A percentile compares a stretch with the other conserved stretches of the same genome.
Conservation (phyloP, 2,113 vertebrate species). For the Stegastes partitus region DNA sequence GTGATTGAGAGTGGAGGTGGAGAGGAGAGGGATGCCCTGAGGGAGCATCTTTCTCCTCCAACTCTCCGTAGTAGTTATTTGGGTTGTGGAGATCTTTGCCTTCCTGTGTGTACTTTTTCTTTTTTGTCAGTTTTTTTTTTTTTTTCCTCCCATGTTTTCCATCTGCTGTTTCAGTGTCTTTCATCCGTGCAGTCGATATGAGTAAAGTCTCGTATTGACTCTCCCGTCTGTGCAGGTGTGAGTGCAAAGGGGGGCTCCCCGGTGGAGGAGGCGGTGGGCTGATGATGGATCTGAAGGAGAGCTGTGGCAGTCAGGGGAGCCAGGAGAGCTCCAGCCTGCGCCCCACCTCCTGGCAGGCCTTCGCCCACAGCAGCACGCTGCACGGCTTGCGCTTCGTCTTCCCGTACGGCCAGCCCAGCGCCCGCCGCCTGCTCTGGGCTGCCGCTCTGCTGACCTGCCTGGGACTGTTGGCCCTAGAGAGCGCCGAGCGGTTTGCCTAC, state of each 20-base stretch:
- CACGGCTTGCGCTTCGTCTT: constrained; percentile 96
- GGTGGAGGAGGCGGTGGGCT: constrained; percentile 66
- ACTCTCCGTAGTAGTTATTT: constrained; percentile 28
- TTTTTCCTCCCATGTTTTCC: neutral
- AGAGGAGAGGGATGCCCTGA: constrained; percentile 73
- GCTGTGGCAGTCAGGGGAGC: constrained; percentile 90
- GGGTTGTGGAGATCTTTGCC: constrained; percentile 23
- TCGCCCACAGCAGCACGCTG: constrained; percentile 92
- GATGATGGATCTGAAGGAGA: constrained; percentile 96
- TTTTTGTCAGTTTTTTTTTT: constrained; percentile 17
- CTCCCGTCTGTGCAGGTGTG: constrained; percentile 63
- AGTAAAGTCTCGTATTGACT: too few species aligned
- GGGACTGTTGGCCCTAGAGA: constrained; percentile 93
- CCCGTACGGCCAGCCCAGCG: constrained; percentile 88
- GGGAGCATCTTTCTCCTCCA: constrained; percentile 61
- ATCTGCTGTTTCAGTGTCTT: neutral
- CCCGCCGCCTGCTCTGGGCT: constrained; percentile 94
- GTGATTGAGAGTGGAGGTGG: constrained; percentile 68
- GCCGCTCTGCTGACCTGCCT: constrained; percentile 91
- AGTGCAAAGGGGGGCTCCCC: constrained; percentile 51
- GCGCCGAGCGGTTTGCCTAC: constrained; percentile 92
- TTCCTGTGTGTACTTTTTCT: constrained; percentile 1
- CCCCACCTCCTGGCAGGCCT: constrained; percentile 93
- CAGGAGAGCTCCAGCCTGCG: constrained; percentile 87
- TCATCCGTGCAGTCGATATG: too few species aligned